Evolutionary conservation across 2,888 invertebrate genomes (phyloP).

Genomic region (Nasonia oneida): DNA sequence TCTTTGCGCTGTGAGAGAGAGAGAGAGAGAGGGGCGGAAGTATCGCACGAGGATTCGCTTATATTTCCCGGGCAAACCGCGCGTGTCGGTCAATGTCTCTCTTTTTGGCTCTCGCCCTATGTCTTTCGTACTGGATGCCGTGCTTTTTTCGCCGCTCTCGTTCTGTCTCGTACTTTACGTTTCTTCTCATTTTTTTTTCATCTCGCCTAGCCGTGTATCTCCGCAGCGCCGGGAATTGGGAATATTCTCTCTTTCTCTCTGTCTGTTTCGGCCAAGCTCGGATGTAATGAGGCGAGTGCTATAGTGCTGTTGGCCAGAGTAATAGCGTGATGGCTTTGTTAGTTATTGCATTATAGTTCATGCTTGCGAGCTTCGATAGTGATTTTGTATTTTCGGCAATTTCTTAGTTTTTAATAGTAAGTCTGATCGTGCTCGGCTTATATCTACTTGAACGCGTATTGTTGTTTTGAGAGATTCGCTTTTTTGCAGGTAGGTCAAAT

Average conservation of each 20-base stretch:
- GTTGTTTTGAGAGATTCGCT: not conserved
- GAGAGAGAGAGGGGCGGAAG: not conserved
- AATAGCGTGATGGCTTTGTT: too few relatives aligned
- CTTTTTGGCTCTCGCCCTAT: conserved; percentile 4
- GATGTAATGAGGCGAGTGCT: conserved; percentile 1
- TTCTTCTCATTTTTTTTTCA: conserved; percentile 18
- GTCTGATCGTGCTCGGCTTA: not conserved
- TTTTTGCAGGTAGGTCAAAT: not conserved
- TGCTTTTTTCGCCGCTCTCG: not conserved
- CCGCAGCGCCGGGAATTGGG: not conserved
- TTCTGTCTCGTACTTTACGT: not conserved
- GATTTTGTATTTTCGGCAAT: not conserved
- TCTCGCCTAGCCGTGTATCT: not conserved
- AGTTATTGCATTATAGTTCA: too few relatives aligned
- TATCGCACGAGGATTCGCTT: conserved; percentile 31
- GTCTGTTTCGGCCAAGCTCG: not conserved
- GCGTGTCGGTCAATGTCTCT: conserved; percentile 40
- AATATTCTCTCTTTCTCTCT: not conserved
- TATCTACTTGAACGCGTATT: not conserved
- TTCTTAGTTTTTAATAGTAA: not conserved
- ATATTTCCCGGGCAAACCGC: conserved; percentile 19
- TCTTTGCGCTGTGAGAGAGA: not conserved
- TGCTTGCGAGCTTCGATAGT: too few relatives aligned
- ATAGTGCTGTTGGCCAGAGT: too few relatives aligned
- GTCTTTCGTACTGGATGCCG: not conserved